A percentile compares a stretch with the other conserved stretches of the same genome.
phyloP scores from a whole-genome alignment of 2,113 vertebrate species.

The Myrmophylax atrothorax region DNA sequence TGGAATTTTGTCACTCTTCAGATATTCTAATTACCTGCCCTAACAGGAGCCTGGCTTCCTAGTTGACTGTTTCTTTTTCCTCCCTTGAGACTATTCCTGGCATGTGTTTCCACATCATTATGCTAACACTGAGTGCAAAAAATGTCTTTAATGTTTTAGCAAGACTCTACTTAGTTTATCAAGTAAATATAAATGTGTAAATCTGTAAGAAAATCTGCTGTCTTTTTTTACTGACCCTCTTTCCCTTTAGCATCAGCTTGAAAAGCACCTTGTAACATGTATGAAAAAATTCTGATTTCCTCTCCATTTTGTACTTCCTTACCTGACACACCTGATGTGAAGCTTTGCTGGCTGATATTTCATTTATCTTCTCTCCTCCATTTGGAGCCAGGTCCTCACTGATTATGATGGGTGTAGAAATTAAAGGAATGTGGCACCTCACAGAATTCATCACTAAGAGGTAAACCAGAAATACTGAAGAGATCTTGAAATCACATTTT shows the following conservation, averaged over 20 bases:
- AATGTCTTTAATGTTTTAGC: slow-evolving; percentile 42
- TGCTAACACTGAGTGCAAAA: neutral
- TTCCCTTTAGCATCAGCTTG: neutral
- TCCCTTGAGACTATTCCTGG: slow-evolving; percentile 25
- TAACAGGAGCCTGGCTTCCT: slow-evolving; percentile 43
- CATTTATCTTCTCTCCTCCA: neutral
- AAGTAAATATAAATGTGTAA: neutral
- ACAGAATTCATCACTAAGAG: neutral
- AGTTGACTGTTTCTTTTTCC: slow-evolving; percentile 44
- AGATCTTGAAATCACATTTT: neutral
- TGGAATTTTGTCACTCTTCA: slow-evolving; percentile 43
- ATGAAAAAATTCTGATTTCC: neutral
- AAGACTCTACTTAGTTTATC: neutral
- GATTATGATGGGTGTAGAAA: neutral
- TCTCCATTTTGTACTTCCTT: neutral
- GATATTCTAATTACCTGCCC: slow-evolving; percentile 56
- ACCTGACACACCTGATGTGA: neutral
- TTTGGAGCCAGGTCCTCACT: neutral
- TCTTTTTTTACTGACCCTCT: neutral
- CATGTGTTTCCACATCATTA: slow-evolving; percentile 33
- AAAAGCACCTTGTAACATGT: neutral
- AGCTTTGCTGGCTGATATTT: neutral
- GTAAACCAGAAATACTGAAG: neutral
- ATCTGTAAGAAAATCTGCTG: neutral
- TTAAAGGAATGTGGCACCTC: neutral